These are phyloP conservation scores for Saturnia japonica DNA, from an alignment of 2,888 invertebrate genomes.

Conservation along the genomic window DNA sequence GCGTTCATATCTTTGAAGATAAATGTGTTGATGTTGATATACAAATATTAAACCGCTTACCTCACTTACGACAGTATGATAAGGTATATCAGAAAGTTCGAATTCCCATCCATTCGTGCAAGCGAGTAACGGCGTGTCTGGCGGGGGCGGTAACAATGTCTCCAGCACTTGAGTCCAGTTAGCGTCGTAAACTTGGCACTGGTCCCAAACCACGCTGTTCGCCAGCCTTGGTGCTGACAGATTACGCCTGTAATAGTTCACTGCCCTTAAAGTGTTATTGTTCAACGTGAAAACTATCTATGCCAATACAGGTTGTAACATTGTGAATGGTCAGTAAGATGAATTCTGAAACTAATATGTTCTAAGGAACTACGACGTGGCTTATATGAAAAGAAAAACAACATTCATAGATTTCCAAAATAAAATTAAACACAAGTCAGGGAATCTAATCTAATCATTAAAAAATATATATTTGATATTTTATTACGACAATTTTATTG, in stretches of 20 bases:
- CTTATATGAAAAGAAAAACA: no score
- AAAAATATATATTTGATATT: no score
- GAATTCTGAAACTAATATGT: no score
- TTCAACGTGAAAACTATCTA: slow-evolving; percentile 7
- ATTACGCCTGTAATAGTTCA: slow-evolving; percentile 57
- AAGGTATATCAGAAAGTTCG: slow-evolving; percentile 67
- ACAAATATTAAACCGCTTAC: slow-evolving; percentile 37
- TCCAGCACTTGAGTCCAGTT: slow-evolving; percentile 71
- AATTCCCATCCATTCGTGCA: slow-evolving; percentile 73
- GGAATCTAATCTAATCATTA: no score
- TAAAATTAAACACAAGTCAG: no score
- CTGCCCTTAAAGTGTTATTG: slow-evolving; percentile 24
- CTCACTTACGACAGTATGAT: slow-evolving; percentile 71
- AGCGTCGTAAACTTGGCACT: slow-evolving; percentile 60
- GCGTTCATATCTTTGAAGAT: background rate
- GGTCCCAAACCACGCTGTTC: slow-evolving; percentile 55
- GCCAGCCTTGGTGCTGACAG: slow-evolving; percentile 56
- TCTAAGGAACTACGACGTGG: no score
- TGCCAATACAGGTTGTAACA: background rate
- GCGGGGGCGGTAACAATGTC: slow-evolving; percentile 53
- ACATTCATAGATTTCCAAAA: no score
- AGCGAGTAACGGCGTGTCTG: slow-evolving; percentile 49
- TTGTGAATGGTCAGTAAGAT: no score
- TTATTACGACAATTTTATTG: no score
- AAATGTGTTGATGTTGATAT: background rate